Evolutionary conservation across 1,140 invertebrate genomes (phyloP).

Genomic region (Panulirus ornatus): DNA sequence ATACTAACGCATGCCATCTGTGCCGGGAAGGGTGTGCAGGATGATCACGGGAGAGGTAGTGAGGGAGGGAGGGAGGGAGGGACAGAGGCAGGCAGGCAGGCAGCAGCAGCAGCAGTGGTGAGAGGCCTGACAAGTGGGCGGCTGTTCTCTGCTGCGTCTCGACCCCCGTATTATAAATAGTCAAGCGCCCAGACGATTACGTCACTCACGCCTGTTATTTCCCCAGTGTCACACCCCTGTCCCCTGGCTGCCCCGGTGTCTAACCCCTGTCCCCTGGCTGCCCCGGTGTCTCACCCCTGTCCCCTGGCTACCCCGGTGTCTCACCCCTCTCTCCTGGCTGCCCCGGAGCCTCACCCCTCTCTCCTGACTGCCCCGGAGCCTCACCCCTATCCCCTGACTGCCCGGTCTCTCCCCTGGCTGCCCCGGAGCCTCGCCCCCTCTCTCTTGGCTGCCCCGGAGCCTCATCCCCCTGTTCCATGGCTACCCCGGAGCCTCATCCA

Average conservation of each 20-base stretch:
- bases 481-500: not conserved
- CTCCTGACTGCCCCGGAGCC: not conserved
- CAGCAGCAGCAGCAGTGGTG: not conserved
- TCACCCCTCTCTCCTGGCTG: not conserved
- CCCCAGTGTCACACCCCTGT: not conserved
- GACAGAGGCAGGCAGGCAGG: not conserved
- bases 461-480: not conserved
- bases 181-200: slow-evolving; percentile 34
- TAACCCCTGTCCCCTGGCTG: not conserved
- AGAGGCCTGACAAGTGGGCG: not conserved
- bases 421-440: not conserved
- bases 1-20: not conserved
- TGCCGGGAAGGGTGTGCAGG: not conserved
- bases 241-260: not conserved
- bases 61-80: not conserved
- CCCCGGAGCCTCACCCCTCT: not conserved
- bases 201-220: slow-evolving; percentile 23
- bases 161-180: slow-evolving; percentile 40
- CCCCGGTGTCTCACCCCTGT: not conserved
- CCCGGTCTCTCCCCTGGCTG: not conserved
- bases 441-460: not conserved
- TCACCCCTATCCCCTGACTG: not conserved
- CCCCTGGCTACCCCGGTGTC: not conserved
- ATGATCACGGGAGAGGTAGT: not conserved
- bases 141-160: not conserved